Evolutionary conservation across 2,113 vertebrate genomes (phyloP).

Genomic region (Saimiri boliviensis): DNA sequence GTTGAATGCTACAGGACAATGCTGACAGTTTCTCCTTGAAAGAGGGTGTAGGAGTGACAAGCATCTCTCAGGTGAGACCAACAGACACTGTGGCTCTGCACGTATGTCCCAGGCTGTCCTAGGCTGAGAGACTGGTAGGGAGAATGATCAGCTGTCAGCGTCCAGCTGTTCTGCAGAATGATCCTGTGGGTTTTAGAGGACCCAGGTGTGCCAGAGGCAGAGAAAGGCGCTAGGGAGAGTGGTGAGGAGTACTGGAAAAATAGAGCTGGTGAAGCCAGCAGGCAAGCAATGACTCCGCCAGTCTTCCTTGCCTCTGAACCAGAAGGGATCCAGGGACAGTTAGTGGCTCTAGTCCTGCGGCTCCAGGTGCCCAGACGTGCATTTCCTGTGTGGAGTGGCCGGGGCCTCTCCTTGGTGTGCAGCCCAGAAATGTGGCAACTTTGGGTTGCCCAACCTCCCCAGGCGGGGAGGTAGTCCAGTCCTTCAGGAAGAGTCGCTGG

Average conservation of each 20-base stretch:
- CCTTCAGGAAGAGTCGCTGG: conserved; percentile 39
- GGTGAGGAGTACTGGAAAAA: neutral
- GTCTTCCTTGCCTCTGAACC: neutral
- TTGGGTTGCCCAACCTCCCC: conserved; percentile 11
- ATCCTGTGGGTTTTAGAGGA: neutral
- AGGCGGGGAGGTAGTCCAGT: neutral
- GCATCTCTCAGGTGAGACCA: neutral
- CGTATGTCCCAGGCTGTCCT: neutral
- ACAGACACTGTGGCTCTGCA: neutral
- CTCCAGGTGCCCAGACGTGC: neutral
- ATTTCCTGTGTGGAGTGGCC: neutral
- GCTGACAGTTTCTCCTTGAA: neutral
- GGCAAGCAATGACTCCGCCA: neutral
- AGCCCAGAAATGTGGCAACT: neutral
- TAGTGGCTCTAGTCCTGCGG: neutral
- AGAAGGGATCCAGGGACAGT: neutral
- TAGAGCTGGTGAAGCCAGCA: neutral
- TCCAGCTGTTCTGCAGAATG: neutral
- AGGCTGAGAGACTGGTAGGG: neutral
- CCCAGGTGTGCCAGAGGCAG: neutral
- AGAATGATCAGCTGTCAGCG: neutral
- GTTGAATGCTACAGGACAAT: neutral
- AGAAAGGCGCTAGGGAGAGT: neutral
- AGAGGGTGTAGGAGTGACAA: neutral
- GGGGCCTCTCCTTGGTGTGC: neutral